phyloP scores from a whole-genome alignment of 2,113 vertebrate species.

The Gallinago undulata region DNA sequence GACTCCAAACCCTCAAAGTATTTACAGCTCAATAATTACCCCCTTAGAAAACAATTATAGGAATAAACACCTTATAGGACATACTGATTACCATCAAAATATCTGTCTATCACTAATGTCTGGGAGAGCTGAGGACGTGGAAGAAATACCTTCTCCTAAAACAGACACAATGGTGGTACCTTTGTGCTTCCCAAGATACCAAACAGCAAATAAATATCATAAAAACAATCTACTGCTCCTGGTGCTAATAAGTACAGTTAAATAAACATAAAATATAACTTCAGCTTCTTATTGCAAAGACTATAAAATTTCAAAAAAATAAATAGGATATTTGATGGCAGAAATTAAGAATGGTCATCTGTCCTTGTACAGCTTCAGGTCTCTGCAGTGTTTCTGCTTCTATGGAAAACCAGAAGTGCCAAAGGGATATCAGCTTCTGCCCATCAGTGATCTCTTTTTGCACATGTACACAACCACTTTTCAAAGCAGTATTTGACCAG shows the following conservation, averaged over 20 bases:
- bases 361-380: neutral
- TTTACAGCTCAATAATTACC: neutral
- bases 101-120: neutral
- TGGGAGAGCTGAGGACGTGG: accelerated
- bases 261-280: neutral
- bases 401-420: neutral
- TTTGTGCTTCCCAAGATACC: neutral
- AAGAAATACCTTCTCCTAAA: neutral
- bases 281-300: neutral
- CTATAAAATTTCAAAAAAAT: neutral
- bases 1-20: neutral
- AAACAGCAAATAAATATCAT: accelerated
- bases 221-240: neutral
- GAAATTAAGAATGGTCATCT: neutral
- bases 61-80: neutral
- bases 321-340: neutral
- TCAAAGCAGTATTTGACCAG: neutral
- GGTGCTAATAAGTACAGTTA: neutral
- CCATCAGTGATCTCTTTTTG: neutral
- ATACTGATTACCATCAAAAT: neutral
- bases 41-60: neutral
- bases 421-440: neutral
- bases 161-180: neutral
- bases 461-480: accelerated
- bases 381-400: neutral